A percentile compares a stretch with the other conserved stretches of the same genome.
Evolutionary conservation across 2,888 invertebrate species (phyloP).

Genomic region (Taenaris catops): DNA sequence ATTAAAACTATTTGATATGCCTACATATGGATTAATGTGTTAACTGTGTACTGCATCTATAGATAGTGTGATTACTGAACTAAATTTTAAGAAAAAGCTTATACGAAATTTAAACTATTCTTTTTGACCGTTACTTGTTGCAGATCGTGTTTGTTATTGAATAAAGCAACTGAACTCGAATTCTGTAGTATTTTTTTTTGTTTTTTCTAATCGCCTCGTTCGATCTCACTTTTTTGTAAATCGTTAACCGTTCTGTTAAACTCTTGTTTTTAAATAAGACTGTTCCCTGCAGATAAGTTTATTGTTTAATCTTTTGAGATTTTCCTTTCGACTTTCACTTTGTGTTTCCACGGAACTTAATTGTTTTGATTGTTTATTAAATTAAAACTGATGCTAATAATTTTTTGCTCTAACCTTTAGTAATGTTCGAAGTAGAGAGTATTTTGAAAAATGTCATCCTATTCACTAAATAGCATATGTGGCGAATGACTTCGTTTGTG

Average conservation of each 20-base stretch:
- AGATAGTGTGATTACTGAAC: too few species aligned
- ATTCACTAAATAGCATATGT: too few species aligned
- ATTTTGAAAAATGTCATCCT: too few species aligned
- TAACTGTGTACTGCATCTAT: too few species aligned
- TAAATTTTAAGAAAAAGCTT: too few species aligned
- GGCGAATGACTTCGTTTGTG: too few species aligned
- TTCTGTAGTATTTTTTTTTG: conserved; percentile 12
- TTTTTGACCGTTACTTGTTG: conserved; percentile 7
- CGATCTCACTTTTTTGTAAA: conserved; percentile 50
- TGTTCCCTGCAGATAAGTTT: conserved; percentile 37
- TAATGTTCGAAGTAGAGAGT: too few species aligned
- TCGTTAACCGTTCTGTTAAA: conserved; percentile 46
- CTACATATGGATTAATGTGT: too few species aligned
- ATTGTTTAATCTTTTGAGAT: conserved; percentile 30
- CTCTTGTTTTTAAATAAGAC: conserved; percentile 42
- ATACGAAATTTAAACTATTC: conserved; percentile 2
- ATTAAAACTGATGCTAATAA: too few species aligned
- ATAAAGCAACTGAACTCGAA: conserved; percentile 5
- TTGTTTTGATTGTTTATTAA: conserved; percentile 1
- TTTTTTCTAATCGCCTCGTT: conserved; percentile 34
- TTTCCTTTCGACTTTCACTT: conserved; percentile 39
- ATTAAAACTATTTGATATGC: too few species aligned
- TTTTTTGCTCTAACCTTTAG: too few species aligned
- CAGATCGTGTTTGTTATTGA: conserved; percentile 9
- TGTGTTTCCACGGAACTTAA: too few species aligned